Percentiles rank a stretch among this genome's conserved stretches.
Evolutionary conservation across 1,140 invertebrate genomes (phyloP).

Genomic region (Stegodyphus mimosarum): DNA sequence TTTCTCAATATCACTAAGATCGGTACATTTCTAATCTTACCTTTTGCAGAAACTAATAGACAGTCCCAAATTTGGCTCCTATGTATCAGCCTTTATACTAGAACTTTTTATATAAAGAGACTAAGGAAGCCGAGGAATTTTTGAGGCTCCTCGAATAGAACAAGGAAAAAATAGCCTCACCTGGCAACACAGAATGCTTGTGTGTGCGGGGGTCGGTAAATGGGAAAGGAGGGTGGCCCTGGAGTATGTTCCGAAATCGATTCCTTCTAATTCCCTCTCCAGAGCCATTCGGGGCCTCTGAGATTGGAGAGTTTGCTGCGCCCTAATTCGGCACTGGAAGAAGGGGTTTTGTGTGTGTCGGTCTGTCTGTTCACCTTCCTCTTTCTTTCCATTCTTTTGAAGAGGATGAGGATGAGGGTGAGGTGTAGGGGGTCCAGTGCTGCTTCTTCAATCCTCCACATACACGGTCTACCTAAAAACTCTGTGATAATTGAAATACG

Average conservation of each 20-base stretch:
- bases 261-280: conserved; percentile 54
- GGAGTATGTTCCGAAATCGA: conserved; percentile 48
- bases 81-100: too few species aligned
- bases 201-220: background rate
- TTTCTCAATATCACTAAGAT: too few species aligned
- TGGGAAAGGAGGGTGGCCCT: background rate
- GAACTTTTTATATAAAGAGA: background rate
- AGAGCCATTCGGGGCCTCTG: conserved; percentile 44
- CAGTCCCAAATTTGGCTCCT: too few species aligned
- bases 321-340: conserved; percentile 38
- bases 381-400: conserved; percentile 27
- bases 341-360: conserved; percentile 17
- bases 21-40: too few species aligned
- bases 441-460: conserved; percentile 30
- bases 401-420: background rate
- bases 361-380: background rate
- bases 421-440: background rate
- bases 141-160: conserved; percentile 16
- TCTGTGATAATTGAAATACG: conserved; percentile 56
- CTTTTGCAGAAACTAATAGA: too few species aligned
- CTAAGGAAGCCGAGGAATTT: background rate
- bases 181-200: conserved; percentile 40
- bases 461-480: conserved; percentile 11
- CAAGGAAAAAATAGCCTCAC: conserved; percentile 14
- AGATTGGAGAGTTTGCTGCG: conserved; percentile 46